phyloP scores from a whole-genome alignment of 2,888 invertebrate species.

The Blomia tropicalis region DNA sequence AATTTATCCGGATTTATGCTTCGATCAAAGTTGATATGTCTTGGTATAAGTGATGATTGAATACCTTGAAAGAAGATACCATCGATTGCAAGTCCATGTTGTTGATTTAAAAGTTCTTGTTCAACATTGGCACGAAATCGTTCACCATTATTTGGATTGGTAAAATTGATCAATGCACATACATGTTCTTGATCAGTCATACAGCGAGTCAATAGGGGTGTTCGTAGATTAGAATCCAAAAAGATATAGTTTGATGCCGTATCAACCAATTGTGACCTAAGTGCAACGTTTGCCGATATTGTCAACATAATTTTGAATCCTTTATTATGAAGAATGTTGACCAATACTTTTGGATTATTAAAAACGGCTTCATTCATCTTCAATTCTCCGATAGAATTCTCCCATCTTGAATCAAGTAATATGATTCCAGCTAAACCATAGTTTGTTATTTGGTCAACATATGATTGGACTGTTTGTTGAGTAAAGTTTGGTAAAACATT shows the following conservation, averaged over 20 bases:
- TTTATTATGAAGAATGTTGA: conserved; percentile 60
- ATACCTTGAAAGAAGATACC: conserved; percentile 66
- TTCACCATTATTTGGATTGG: conserved; percentile 58
- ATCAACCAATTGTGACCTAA: conserved; percentile 1
- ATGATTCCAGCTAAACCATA: conserved; percentile 34
- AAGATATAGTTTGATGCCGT: conserved; percentile 8
- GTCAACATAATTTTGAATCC: conserved; percentile 73
- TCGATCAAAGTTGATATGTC: conserved; percentile 54
- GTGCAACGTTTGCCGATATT: conserved; percentile 66
- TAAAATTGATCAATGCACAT: conserved; percentile 69
- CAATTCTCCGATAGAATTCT: conserved; percentile 66
- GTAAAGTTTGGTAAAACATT: conserved; percentile 37
- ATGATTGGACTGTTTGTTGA: conserved; percentile 32
- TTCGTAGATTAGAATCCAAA: conserved; percentile 44
- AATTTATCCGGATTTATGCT: conserved; percentile 63
- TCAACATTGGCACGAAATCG: conserved; percentile 63
- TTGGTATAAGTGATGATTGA: conserved; percentile 70
- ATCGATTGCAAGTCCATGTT: conserved; percentile 45
- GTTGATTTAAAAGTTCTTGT: conserved; percentile 51
- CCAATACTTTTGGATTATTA: conserved; percentile 56
- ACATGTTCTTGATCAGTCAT: conserved; percentile 45
- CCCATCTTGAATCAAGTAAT: conserved; percentile 51
- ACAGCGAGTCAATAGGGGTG: conserved; percentile 62
- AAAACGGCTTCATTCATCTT: conserved; percentile 61
- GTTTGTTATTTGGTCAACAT: conserved; percentile 30